Percentiles rank a stretch among this genome's conserved stretches.
phyloP scores from a whole-genome alignment of 2,113 vertebrate genomes.

The Heterotilapia buettikoferi region DNA sequence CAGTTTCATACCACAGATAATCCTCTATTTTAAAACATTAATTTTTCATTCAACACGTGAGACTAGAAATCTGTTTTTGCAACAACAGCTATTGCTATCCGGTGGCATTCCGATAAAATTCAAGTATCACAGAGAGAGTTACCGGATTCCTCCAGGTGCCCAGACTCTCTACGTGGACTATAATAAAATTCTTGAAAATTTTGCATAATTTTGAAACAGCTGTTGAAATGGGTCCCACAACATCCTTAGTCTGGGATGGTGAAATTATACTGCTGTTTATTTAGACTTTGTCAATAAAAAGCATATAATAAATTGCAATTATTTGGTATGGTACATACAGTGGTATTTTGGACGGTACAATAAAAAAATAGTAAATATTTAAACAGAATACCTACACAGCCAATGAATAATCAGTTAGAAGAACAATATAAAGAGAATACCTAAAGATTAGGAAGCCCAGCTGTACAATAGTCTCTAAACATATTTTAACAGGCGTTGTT shows the following conservation, averaged over 20 bases:
- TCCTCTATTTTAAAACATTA: neutral
- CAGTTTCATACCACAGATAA: neutral
- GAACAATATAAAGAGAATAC: neutral
- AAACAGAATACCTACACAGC: neutral
- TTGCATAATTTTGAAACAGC: neutral
- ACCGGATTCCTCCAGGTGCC: neutral
- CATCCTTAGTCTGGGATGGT: neutral
- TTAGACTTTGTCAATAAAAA: neutral
- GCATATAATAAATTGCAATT: neutral
- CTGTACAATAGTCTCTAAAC: neutral
- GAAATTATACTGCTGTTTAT: neutral
- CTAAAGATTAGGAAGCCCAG: neutral
- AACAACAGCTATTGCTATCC: neutral
- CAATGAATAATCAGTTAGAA: neutral
- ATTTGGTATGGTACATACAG: neutral
- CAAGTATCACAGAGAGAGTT: neutral
- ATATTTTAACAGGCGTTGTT: fast-evolving
- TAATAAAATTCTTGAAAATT: neutral
- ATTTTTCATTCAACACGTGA: neutral
- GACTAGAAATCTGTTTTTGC: neutral
- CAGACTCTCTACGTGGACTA: neutral
- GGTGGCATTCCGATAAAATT: neutral
- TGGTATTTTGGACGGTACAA: neutral
- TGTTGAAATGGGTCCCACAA: neutral
- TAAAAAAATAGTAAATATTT: neutral